phyloP scores from a whole-genome alignment of 2,113 vertebrate species.

The Hemiscyllium ocellatum region DNA sequence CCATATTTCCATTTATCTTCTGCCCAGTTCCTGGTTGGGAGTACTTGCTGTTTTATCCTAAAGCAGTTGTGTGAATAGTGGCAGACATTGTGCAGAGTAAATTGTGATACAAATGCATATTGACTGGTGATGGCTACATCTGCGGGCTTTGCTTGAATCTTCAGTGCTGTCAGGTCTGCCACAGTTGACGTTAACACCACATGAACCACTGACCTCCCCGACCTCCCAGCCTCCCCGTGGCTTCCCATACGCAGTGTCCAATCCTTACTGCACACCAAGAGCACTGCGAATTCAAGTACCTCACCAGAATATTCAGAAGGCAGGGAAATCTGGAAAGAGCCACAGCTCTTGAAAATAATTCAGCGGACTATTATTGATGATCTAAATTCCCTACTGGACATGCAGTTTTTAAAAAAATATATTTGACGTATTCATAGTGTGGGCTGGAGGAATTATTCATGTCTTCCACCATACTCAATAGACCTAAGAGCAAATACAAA shows the following conservation, averaged over 20 bases:
- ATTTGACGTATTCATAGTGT: neutral
- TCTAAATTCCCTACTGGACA: neutral
- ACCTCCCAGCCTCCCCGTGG: neutral
- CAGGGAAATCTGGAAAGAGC: neutral
- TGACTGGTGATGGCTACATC: neutral
- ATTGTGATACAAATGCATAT: neutral
- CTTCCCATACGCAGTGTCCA: neutral
- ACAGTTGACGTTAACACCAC: neutral
- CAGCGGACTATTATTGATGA: neutral
- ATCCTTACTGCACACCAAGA: neutral
- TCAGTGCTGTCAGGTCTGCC: neutral
- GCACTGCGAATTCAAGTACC: neutral
- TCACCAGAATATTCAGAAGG: neutral
- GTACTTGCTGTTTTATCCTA: neutral
- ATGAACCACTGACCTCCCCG: neutral
- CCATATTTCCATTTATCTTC: conserved; percentile 5
- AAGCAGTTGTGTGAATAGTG: neutral
- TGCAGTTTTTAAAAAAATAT: neutral
- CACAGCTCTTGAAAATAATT: neutral
- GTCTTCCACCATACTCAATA: neutral
- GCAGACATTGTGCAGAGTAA: neutral
- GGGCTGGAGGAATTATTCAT: neutral
- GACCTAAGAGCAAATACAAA: neutral
- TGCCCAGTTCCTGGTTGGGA: neutral
- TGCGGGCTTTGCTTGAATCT: neutral